Conservation (phyloP, 1,140 invertebrate species). For the Stegodyphus mimosarum region DNA sequence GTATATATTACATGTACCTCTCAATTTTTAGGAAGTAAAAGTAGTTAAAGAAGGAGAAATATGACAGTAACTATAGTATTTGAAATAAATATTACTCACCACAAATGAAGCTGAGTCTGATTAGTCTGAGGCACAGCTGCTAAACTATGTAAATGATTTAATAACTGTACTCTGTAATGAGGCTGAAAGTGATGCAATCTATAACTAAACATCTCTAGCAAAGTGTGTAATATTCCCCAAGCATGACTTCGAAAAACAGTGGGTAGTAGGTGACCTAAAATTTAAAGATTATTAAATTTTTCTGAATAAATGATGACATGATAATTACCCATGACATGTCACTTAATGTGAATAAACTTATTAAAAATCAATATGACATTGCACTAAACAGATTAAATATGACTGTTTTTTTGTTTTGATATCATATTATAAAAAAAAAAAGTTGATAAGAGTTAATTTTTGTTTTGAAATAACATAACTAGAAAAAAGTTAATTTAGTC, state of each 20-base stretch:
- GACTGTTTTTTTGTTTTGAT: too few species aligned
- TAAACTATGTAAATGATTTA: slow-evolving; percentile 87
- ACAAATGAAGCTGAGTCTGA: slow-evolving; percentile 93
- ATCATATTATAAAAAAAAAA: too few species aligned
- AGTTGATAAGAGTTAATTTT: too few species aligned
- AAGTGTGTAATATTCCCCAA: slow-evolving; percentile 87
- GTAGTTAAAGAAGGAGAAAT: too few species aligned
- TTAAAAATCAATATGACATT: too few species aligned
- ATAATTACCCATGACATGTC: too few species aligned
- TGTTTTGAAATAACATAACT: too few species aligned
- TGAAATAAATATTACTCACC: slow-evolving; percentile 72
- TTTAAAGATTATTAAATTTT: slow-evolving; percentile 40
- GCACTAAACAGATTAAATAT: too few species aligned
- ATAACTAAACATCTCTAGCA: slow-evolving; percentile 97
- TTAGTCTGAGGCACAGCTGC: slow-evolving; percentile 91
- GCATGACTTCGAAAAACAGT: slow-evolving; percentile 77
- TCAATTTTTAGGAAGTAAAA: too few species aligned
- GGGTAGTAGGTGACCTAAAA: slow-evolving; percentile 84
- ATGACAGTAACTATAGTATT: neutral
- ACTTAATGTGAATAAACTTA: too few species aligned
- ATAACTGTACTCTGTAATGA: slow-evolving; percentile 90
- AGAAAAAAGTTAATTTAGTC: too few species aligned
- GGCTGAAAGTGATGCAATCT: slow-evolving; percentile 95
- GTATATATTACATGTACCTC: too few species aligned
- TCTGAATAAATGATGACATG: neutral